Percentiles rank a stretch among this genome's conserved stretches.
Conservation (phyloP, 2,797 vertebrate genomes). For the Petrocephalus schoutedeni region DNA sequence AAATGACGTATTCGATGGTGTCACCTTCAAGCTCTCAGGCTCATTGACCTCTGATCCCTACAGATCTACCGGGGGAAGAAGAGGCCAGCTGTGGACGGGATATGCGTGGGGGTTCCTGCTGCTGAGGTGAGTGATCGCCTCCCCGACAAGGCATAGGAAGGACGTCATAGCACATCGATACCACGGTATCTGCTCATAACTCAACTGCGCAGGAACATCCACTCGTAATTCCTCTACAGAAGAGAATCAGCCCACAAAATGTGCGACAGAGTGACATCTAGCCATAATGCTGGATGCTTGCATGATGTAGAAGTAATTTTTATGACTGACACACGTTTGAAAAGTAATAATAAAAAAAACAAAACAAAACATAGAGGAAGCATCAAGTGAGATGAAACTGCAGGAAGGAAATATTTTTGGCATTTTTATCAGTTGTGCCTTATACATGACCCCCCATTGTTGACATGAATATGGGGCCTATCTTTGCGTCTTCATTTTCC, state of each 20-base stretch:
- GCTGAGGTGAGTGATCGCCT: constrained; percentile 72
- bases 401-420: constrained; percentile 5
- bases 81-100: constrained; percentile 84
- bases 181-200: not conserved
- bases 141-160: not conserved
- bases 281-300: not conserved
- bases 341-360: not conserved
- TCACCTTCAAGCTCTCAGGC: too few species aligned
- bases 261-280: not conserved
- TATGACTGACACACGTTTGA: not conserved
- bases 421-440: constrained; percentile 8
- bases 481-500: constrained; percentile 35
- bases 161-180: not conserved
- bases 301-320: not conserved
- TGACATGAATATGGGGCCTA: not conserved
- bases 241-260: not conserved
- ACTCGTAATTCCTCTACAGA: not conserved
- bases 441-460: not conserved
- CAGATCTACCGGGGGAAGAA: constrained; percentile 87
- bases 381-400: not conserved
- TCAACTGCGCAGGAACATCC: not conserved
- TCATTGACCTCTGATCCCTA: constrained; percentile 36
- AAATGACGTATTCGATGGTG: not conserved
- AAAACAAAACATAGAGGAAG: not conserved
- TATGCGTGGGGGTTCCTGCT: constrained; percentile 85